Evolutionary conservation across 2,797 vertebrate genomes (phyloP), one percentile per base, ranked within the genome.

Genomic region (Staurois parvus): DNA sequence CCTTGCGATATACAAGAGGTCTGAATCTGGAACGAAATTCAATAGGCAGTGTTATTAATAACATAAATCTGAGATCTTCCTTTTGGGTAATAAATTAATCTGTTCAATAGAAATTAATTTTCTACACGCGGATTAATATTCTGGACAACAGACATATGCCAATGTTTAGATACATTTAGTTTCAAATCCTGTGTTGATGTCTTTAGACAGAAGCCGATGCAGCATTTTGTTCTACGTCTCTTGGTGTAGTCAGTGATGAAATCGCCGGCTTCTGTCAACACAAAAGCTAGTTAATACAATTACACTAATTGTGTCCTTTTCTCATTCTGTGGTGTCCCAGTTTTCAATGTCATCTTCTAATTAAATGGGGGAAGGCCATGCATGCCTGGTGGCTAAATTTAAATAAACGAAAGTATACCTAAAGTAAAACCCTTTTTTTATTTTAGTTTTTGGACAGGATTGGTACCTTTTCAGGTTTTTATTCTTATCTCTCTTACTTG

Each of bases 181-280:
- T 56, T 56, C 21, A 56, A 7, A 17, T 24, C n/a, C 52, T 7
- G 2, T 4, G 52, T n/a, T 59, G 52, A 24, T 24, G 21, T 21
- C 34, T 19, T 70, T 32, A 56, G 45, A 79, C n/a, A 28, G 66
- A 26, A 79, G 48, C 78, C 30, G 30, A 30, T 79, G 29, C n/a
- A 5, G 11, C 26, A 76, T 19, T 56, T n/a, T 78, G 67, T 84
- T 42, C 75, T 64, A 26, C 17, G 24, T 76, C 67, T 66, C 42
- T 29, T 32, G 75, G 59, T 42, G 56, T 24, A 40, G 40, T 21
- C 45, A 24, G 45, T 62, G 66, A 72, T 77, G 75, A 78, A 84
- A 76, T 37, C 28, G 52, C n/a, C 48, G 72, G 48, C 74, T n/a
- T 84, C 17, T 40, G 73, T 76, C 69, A 76, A 84, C 64, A 76